A percentile compares a stretch with the other conserved stretches of the same genome.
Conservation (phyloP, 2,888 invertebrate species). For the Idaea biselata region DNA sequence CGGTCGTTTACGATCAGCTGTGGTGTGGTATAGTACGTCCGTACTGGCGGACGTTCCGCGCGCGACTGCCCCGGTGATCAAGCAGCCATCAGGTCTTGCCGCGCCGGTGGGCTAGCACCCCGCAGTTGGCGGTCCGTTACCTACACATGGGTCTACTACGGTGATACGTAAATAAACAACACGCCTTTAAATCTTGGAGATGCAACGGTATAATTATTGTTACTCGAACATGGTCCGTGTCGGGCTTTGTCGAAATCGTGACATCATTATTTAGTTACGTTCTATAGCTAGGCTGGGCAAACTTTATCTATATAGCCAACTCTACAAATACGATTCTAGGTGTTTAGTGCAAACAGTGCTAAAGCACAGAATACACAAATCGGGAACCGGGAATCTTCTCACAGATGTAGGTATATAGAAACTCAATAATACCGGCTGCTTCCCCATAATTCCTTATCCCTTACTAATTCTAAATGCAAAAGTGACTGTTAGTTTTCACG, state of each 20-base stretch:
- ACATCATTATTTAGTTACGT: slow-evolving; percentile 12
- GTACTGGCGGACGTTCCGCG: slow-evolving; percentile 62
- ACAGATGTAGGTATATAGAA: no score
- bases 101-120: slow-evolving; percentile 14
- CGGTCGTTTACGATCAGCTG: slow-evolving; percentile 63
- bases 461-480: no score
- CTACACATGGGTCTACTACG: slow-evolving; percentile 70
- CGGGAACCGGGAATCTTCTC: no score
- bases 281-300: neutral
- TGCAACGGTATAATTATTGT: slow-evolving; percentile 29
- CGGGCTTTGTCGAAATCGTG: slow-evolving; percentile 5
- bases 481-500: no score
- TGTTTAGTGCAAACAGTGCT: neutral
- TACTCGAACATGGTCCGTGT: neutral
- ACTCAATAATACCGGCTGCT: no score
- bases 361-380: no score
- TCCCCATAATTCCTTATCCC: no score
- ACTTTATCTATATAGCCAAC: neutral
- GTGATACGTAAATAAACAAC: slow-evolving; percentile 73
- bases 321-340: neutral
- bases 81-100: slow-evolving; percentile 28
- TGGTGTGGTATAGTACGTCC: slow-evolving; percentile 42
- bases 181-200: slow-evolving; percentile 39
- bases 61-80: slow-evolving; percentile 60
- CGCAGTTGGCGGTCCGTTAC: slow-evolving; percentile 57